Conservation (phyloP, 1,140 invertebrate species). For the Drosophila tsacasi region DNA sequence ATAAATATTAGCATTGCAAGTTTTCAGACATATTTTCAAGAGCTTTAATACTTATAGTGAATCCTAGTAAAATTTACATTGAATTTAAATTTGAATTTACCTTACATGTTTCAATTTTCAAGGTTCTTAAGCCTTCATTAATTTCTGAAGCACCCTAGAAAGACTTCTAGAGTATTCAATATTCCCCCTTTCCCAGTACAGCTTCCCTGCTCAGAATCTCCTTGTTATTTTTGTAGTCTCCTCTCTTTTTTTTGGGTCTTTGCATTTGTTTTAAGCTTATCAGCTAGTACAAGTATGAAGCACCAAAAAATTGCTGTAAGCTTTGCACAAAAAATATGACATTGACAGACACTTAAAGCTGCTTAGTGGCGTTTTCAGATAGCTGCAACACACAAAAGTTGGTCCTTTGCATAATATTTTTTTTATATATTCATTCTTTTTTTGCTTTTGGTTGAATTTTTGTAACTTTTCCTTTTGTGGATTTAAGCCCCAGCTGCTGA, state of each 20-base stretch:
- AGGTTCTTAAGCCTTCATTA: background rate
- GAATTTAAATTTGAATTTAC: no score
- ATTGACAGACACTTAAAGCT: conserved; percentile 83
- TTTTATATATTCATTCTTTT: background rate
- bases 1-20: no score
- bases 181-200: background rate
- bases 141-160: background rate
- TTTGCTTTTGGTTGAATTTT: conserved; percentile 17
- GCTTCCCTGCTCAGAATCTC: background rate
- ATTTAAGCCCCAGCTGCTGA: conserved; percentile 53
- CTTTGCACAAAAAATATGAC: conserved; percentile 72
- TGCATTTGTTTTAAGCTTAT: conserved; percentile 75
- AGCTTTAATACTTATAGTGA: no score
- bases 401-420: conserved; percentile 48
- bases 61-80: no score
- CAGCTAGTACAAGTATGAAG: conserved; percentile 52
- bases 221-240: conserved; percentile 28
- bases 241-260: conserved; percentile 32
- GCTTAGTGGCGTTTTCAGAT: conserved; percentile 65
- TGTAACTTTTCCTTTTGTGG: conserved; percentile 53
- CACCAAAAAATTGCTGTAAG: conserved; percentile 74
- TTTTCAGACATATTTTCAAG: no score
- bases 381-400: conserved; percentile 58
- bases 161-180: background rate
- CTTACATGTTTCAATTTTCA: background rate